phyloP scores from a whole-genome alignment of 2,113 vertebrate genomes.

The Oncorhynchus gorbuscha region DNA sequence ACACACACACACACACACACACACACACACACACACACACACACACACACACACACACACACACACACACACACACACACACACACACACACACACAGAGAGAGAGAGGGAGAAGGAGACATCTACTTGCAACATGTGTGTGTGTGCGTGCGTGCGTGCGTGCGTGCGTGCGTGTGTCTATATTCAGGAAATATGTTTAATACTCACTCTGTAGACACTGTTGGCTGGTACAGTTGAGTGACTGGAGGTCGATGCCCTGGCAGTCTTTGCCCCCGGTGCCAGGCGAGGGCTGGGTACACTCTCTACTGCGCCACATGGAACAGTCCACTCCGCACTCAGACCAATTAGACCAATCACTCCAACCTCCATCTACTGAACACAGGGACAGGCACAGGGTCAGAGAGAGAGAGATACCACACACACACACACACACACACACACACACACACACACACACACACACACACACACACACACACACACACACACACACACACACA shows the following conservation, averaged over 20 bases:
- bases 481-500: too few relatives aligned
- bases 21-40: too few relatives aligned
- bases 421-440: too few relatives aligned
- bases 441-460: too few relatives aligned
- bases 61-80: too few relatives aligned
- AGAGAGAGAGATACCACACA: neutral
- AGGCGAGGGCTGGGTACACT: slow-evolving; percentile 90
- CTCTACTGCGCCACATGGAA: slow-evolving; percentile 92
- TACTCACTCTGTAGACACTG: slow-evolving; percentile 93
- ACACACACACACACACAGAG: too few relatives aligned
- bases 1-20: too few relatives aligned
- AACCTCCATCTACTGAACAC: slow-evolving; percentile 88
- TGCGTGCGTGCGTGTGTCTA: neutral
- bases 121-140: neutral
- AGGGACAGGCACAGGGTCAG: slow-evolving; percentile 8
- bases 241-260: slow-evolving; percentile 87
- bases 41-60: too few relatives aligned
- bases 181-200: too few relatives aligned
- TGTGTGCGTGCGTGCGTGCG: too few relatives aligned
- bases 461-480: too few relatives aligned
- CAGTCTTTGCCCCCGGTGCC: slow-evolving; percentile 93
- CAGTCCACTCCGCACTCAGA: slow-evolving; percentile 90
- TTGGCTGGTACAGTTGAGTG: slow-evolving; percentile 93
- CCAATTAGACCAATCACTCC: slow-evolving; percentile 98
- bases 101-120: too few relatives aligned